Evolutionary conservation across 2,113 vertebrate genomes (phyloP).

Genomic region (Oxyruncus cristatus): DNA sequence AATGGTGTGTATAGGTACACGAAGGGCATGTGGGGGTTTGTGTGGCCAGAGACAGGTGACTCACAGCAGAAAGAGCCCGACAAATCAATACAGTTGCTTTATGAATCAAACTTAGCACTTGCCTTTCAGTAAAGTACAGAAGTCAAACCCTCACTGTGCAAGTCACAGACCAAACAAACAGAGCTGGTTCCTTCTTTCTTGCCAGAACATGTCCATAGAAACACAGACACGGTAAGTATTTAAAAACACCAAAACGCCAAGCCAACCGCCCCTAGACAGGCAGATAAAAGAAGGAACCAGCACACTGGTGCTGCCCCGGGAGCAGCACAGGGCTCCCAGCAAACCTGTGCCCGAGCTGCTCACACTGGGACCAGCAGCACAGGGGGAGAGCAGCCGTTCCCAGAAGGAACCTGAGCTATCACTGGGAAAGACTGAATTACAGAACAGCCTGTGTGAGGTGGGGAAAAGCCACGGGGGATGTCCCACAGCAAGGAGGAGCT

Average conservation of each 20-base stretch:
- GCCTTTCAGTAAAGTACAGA: background rate
- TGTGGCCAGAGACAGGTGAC: background rate
- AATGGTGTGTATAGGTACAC: background rate
- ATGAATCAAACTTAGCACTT: background rate
- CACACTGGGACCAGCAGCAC: background rate
- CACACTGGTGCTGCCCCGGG: background rate
- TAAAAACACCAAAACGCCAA: background rate
- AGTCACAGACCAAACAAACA: background rate
- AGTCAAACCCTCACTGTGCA: background rate
- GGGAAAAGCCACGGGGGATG: background rate
- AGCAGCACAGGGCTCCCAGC: background rate
- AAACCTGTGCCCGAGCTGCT: accelerated
- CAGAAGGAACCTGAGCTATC: background rate
- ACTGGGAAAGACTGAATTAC: background rate
- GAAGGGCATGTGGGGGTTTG: background rate
- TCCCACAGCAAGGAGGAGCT: background rate
- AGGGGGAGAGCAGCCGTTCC: background rate
- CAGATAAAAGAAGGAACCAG: background rate
- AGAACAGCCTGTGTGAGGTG: background rate
- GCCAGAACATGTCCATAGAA: background rate
- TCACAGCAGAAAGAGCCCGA: background rate
- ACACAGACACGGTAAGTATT: background rate
- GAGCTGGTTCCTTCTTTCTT: background rate
- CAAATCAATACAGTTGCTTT: background rate
- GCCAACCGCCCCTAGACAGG: background rate